Evolutionary conservation across 2,797 vertebrate genomes (phyloP), one percentile per base, ranked within the genome.

Genomic region (Argentina silus): DNA sequence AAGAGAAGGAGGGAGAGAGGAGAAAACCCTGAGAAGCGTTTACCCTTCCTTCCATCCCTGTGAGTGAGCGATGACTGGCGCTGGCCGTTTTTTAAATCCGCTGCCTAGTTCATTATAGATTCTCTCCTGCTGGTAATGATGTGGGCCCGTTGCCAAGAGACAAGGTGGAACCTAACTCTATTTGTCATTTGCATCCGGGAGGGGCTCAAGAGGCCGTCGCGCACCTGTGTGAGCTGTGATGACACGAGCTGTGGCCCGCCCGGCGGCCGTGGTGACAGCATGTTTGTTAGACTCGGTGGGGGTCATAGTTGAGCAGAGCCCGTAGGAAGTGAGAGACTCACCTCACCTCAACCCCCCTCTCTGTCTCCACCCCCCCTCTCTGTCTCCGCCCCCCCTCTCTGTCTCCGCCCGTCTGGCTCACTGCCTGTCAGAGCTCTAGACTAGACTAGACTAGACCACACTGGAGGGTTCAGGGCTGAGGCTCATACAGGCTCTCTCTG

Each of bases 91-190:
- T 66, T 14, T 48, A 21, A 48, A 48, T 66, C 17, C 10, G 10
- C 63, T 23, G 44, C 43, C 17, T 17, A 21, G 63, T 66, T 66
- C 63, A 66, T 66, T 48, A 66, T 66, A 23, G 44, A 66, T 47
- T 48, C 44, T 51, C 19, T n/a, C 60, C 60, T n/a, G 60, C 27
- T 14, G 8, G 6, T 47, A 66, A 66, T 14, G 44, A 50, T 23
- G 45, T 48, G 63, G 60, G 63, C 44, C 45, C n/a, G 44, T 21
- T 47, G 63, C 63, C 63, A 66, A 21, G 63, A 47, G 63, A 47
- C 44, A 66, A 66, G 63, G 19, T 66, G 63, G 45, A 66, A 66
- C 63, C 60, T 12, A 42, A 36, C 60, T 62, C 27, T 47, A 48
- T 47, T 23, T 47, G 44, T 66, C 44, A 66, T 66, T 48, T 47